Evolutionary conservation across 1,140 invertebrate genomes (phyloP).

Genomic region (Pectinophora gossypiella): DNA sequence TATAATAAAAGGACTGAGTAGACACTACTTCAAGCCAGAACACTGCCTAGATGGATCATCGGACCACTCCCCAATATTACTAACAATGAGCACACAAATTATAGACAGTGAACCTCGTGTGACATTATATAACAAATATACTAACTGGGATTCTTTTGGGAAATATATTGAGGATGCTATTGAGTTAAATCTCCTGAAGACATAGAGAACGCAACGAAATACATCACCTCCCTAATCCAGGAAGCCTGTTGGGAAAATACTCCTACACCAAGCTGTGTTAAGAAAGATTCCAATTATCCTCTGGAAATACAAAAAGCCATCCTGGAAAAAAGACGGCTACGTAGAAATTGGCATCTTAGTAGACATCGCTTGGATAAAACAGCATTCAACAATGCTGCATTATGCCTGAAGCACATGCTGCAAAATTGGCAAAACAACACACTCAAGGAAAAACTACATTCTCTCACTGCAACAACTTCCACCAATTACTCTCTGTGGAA

Average conservation of each 20-base stretch:
- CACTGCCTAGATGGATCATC: background rate
- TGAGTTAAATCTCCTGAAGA: conserved; percentile 16
- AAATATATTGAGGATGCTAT: background rate
- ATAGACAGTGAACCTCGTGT: background rate
- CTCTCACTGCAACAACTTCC: background rate
- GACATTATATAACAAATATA: background rate
- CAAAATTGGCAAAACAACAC: background rate
- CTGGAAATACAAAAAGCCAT: no score
- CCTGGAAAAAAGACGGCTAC: conserved; percentile 7
- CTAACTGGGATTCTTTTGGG: background rate
- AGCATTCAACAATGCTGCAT: background rate
- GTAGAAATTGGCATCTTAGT: conserved; percentile 7
- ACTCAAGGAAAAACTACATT: background rate
- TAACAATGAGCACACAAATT: background rate
- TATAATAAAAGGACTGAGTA: background rate
- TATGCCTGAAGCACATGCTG: background rate
- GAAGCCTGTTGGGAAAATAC: conserved; percentile 12
- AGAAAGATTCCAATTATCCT: no score
- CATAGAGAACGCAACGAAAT: conserved; percentile 13
- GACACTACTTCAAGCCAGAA: background rate
- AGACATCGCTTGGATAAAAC: conserved; percentile 2
- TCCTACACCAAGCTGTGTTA: background rate
- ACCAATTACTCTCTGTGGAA: conserved; percentile 6
- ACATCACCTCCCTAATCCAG: conserved; percentile 18
- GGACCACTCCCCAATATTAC: background rate